Evolutionary conservation across 2,113 vertebrate genomes (phyloP).

Genomic region (Thunnus maccoyii): DNA sequence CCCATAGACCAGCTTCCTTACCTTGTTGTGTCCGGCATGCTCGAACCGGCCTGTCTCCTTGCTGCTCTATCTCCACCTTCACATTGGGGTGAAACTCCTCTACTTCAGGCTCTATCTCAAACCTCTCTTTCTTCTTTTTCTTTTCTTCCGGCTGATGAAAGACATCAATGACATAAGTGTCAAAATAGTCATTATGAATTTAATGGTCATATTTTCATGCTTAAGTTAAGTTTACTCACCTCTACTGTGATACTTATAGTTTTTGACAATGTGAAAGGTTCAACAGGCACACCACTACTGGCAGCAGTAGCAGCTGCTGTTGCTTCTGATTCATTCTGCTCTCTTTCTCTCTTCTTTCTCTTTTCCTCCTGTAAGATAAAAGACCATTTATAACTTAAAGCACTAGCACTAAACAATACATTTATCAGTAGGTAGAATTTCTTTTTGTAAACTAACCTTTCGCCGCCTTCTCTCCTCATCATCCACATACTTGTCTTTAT

Average conservation of each 20-base stretch:
- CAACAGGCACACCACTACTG: constrained; percentile 76
- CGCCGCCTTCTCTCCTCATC: constrained; percentile 94
- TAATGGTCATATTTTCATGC: not conserved
- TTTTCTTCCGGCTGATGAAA: constrained; percentile 88
- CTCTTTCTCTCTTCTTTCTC: constrained; percentile 95
- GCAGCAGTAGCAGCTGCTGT: constrained; percentile 43
- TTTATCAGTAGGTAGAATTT: not conserved
- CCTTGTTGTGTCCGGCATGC: constrained; percentile 96
- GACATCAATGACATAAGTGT: not conserved
- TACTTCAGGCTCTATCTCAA: constrained; percentile 89
- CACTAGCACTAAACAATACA: not conserved
- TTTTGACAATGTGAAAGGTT: constrained; percentile 83
- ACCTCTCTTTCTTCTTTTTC: constrained; percentile 93
- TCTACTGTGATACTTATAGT: constrained; percentile 73
- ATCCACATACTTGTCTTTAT: constrained; percentile 93
- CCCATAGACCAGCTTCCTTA: constrained; percentile 26
- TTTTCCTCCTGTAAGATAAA: constrained; percentile 90
- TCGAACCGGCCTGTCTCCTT: constrained; percentile 91
- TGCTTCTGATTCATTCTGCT: constrained; percentile 90
- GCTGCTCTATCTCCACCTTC: constrained; percentile 92
- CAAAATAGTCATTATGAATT: not conserved
- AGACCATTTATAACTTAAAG: not conserved
- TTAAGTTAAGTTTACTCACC: constrained; percentile 59
- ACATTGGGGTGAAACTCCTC: constrained; percentile 91
- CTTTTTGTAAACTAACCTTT: constrained; percentile 84